phyloP scores from a whole-genome alignment of 2,888 invertebrate species.

The Melanchra persicariae region DNA sequence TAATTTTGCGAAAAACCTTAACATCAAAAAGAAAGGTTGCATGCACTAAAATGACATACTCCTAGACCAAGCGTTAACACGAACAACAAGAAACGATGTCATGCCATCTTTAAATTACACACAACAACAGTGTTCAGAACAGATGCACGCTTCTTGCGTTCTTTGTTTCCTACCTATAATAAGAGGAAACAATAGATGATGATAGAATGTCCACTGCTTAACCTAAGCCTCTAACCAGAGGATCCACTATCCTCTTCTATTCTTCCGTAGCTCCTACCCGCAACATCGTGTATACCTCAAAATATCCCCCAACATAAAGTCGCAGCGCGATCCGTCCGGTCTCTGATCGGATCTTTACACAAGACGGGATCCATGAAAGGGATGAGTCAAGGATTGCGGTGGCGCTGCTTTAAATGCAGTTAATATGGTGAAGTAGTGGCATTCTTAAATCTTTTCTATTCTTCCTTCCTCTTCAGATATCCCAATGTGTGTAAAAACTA shows the following conservation, averaged over 20 bases:
- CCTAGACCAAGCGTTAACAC: neutral
- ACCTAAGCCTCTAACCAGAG: neutral
- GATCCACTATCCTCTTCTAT: neutral
- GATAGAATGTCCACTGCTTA: neutral
- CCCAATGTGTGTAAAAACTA: neutral
- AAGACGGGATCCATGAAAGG: neutral
- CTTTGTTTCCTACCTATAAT: too few species aligned
- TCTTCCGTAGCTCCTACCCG: neutral
- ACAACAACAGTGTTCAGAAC: neutral
- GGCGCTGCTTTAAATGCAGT: neutral
- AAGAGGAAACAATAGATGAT: neutral
- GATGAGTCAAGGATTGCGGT: too few species aligned
- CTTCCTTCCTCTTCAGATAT: neutral
- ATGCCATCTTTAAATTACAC: neutral
- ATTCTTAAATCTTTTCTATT: constrained; percentile 4
- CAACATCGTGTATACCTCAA: neutral
- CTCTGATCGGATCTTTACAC: neutral
- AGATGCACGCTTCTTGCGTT: neutral
- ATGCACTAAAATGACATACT: neutral
- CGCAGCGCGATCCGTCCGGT: constrained; percentile 7
- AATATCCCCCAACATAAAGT: constrained; percentile 5
- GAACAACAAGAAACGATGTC: neutral
- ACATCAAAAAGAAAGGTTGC: neutral
- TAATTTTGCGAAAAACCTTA: constrained; percentile 14
- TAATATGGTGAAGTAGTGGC: neutral